A percentile compares a stretch with the other conserved stretches of the same genome.
Conservation (phyloP, 2,797 vertebrate species). For the Artibeus lituratus region DNA sequence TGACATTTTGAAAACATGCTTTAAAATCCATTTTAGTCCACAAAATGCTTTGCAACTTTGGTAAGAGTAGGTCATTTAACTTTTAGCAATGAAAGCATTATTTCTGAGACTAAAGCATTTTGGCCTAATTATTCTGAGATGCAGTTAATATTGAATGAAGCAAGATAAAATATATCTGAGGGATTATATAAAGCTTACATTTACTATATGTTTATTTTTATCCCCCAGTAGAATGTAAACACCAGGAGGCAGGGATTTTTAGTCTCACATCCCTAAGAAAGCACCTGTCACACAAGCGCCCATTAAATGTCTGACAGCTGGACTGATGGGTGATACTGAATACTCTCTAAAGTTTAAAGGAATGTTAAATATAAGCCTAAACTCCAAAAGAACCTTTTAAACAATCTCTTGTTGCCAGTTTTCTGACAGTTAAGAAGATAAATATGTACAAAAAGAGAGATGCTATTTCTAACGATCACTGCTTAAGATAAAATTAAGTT, state of each 20-base stretch:
- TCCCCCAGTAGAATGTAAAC: background rate
- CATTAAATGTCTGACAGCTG: background rate
- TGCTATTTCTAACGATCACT: background rate
- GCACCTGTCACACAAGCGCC: background rate
- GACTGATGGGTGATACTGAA: background rate
- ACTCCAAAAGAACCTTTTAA: background rate
- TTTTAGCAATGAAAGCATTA: constrained; percentile 19
- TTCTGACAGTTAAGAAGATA: background rate
- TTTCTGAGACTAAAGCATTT: background rate
- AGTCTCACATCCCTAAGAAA: background rate
- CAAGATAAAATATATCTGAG: background rate
- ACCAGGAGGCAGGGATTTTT: background rate
- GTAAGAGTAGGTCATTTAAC: background rate
- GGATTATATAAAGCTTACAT: background rate
- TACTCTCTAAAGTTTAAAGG: background rate
- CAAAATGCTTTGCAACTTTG: background rate
- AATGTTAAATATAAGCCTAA: background rate
- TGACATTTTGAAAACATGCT: background rate
- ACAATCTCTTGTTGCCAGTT: background rate
- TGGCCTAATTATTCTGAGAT: background rate
- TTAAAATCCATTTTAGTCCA: background rate
- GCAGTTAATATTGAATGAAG: background rate
- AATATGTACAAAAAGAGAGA: background rate
- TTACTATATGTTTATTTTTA: background rate
- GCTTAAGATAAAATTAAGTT: constrained; percentile 2